Conservation (phyloP, 2,888 invertebrate species). For the Trichacis sp. region DNA sequence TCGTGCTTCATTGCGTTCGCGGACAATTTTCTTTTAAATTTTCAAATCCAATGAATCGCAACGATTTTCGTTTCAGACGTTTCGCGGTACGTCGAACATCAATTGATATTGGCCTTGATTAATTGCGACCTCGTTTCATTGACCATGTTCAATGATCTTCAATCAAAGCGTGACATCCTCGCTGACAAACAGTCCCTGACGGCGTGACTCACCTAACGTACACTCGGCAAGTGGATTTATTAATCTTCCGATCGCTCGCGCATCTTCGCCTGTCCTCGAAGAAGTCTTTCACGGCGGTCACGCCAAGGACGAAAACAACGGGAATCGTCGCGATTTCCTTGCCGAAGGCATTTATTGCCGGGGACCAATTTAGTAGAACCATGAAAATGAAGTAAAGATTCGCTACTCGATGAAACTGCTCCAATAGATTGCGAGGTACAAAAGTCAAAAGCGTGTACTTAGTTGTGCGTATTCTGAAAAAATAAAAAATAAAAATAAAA, state of each 20-base stretch:
- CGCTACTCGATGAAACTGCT: constrained; percentile 97
- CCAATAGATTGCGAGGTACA: constrained; percentile 94
- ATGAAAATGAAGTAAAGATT: constrained; percentile 98
- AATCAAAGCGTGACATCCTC: constrained; percentile 30
- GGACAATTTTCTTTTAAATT: background rate
- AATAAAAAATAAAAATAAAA: constrained; percentile 7
- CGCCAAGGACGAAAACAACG: constrained; percentile 92
- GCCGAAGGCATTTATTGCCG: constrained; percentile 93
- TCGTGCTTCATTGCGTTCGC: background rate
- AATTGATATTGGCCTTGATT: constrained; percentile 50
- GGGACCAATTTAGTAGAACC: constrained; percentile 95
- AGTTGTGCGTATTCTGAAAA: constrained; percentile 84
- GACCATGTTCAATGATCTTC: constrained; percentile 33
- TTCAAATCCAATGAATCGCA: background rate
- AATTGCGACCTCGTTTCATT: constrained; percentile 39
- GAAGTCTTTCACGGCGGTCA: constrained; percentile 94
- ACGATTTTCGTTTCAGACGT: background rate
- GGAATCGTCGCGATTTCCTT: constrained; percentile 96
- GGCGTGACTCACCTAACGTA: constrained; percentile 85
- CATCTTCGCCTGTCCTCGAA: constrained; percentile 93
- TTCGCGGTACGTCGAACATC: constrained; percentile 30
- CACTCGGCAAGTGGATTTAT: constrained; percentile 91
- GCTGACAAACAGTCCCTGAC: constrained; percentile 17
- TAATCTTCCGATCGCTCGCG: constrained; percentile 92
- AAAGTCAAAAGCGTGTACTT: constrained; percentile 95